phyloP scores from a whole-genome alignment of 2,797 vertebrate species.

The Peromyscus eremicus region DNA sequence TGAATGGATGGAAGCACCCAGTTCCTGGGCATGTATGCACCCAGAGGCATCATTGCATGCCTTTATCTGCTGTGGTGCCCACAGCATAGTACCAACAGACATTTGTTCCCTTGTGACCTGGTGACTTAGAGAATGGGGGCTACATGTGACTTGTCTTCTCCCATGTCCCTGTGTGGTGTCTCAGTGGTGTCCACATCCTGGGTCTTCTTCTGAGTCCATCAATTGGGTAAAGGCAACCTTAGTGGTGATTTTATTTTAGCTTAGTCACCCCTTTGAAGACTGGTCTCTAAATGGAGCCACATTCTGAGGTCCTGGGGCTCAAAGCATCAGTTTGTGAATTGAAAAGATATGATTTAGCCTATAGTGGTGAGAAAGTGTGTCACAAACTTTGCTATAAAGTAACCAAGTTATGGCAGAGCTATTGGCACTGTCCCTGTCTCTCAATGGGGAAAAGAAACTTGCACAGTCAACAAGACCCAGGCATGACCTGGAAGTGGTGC shows the following conservation, averaged over 20 bases:
- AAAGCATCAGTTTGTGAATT: accelerated
- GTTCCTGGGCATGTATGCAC: accelerated
- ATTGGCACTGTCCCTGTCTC: background rate
- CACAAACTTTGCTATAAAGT: background rate
- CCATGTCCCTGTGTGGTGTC: accelerated
- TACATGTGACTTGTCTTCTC: background rate
- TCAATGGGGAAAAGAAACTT: no score
- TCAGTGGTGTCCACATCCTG: accelerated
- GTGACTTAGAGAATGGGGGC: background rate
- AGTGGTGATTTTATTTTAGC: accelerated
- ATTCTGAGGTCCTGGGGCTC: accelerated
- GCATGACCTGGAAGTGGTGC: background rate
- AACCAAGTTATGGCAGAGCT: accelerated
- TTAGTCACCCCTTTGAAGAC: background rate
- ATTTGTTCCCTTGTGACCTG: background rate
- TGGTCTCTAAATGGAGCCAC: background rate
- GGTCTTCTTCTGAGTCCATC: background rate
- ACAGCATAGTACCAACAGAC: accelerated
- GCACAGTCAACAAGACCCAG: no score
- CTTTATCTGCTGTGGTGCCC: accelerated
- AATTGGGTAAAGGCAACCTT: no score
- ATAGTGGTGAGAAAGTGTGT: background rate
- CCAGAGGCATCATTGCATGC: background rate
- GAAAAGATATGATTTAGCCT: background rate
- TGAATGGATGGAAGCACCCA: no score